Evolutionary conservation across 2,888 invertebrate species (phyloP).

Genomic region (Ferrisia virgata): DNA sequence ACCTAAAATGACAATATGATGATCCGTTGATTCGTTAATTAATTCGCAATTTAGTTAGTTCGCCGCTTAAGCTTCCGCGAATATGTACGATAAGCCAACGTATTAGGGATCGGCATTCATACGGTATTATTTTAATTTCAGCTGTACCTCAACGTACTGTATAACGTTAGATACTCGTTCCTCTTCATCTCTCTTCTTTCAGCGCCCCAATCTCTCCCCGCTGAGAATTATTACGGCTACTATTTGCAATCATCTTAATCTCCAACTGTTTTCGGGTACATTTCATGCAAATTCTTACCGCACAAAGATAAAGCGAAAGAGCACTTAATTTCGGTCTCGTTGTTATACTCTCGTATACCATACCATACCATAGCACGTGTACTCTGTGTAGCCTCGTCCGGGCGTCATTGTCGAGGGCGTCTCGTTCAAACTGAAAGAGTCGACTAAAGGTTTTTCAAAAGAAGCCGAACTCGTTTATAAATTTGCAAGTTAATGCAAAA

Average conservation of each 20-base stretch:
- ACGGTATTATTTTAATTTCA: not conserved
- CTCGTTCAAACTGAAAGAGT: not conserved
- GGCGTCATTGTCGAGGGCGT: not conserved
- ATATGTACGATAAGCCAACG: not conserved
- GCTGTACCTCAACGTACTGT: not conserved
- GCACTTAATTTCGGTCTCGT: not conserved
- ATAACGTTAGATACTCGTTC: too few relatives aligned
- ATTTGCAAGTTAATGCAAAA: slow-evolving; percentile 1
- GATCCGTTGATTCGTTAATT: not conserved
- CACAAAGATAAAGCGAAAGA: not conserved
- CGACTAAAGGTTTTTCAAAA: not conserved
- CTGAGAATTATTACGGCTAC: not conserved
- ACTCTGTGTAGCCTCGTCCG: too few relatives aligned
- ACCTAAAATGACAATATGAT: not conserved
- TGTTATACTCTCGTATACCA: not conserved
- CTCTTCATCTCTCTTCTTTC: too few relatives aligned
- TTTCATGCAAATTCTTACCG: slow-evolving; percentile 3
- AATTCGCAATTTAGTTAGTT: not conserved
- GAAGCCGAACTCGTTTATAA: not conserved
- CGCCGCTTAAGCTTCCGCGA: not conserved
- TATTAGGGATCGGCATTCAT: not conserved
- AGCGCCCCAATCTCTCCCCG: too few relatives aligned
- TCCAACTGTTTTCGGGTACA: not conserved
- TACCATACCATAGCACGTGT: too few relatives aligned
- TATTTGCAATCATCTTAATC: slow-evolving; percentile 7